Evolutionary conservation across 2,888 invertebrate genomes (phyloP), one percentile per base, ranked within the genome.

Genomic region (Eristalinus sepulchralis): DNA sequence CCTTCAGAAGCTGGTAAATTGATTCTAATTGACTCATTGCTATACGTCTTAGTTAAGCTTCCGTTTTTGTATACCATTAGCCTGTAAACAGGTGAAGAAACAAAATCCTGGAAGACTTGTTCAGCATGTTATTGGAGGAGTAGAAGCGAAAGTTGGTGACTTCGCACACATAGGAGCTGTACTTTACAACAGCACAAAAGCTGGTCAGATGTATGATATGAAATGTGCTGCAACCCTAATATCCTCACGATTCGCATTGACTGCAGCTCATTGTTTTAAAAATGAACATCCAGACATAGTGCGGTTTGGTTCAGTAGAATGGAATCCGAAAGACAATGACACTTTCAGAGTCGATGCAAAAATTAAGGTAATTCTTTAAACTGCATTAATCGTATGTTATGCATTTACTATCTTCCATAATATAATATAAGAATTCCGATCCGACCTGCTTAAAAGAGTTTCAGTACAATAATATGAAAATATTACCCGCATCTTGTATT

Each of bases 191-290:
- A 47, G 17, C 17, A 2, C 0, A 1, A n/a, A 39, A 17, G 39
- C 39, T 5, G 39, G 47, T 8, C 8, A 47, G 8, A 17, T 17
- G 34, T 31, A 31, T 55, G 39, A 11, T 75, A 47, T 24, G 31
- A 5, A 47, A 34, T 88, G 88, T 36, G 88, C 77, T 27, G 80
- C 81, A 11, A 68, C 88, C 5, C 67, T 88, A 10, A 88, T 88
- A 70, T 81, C 87, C 1, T 77, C 82, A 9, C 53, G 77, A 13
- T 84, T 36, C 66, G 62, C 79, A 4, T 20, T 88, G 36, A 84
- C 81, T 13, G 85, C 84, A 8, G 89, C 86, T 2, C 89, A 89
- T 86, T 89, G 89, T 68, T 59, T 63, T 27, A n/a, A n/a, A n/a
- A n/a, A n/a, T n/a, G n/a, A n/a, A n/a, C n/a, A n/a, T n/a, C 87